Evolutionary conservation across 1,140 invertebrate species (phyloP).

Genomic region (Melanaphis sacchari): DNA sequence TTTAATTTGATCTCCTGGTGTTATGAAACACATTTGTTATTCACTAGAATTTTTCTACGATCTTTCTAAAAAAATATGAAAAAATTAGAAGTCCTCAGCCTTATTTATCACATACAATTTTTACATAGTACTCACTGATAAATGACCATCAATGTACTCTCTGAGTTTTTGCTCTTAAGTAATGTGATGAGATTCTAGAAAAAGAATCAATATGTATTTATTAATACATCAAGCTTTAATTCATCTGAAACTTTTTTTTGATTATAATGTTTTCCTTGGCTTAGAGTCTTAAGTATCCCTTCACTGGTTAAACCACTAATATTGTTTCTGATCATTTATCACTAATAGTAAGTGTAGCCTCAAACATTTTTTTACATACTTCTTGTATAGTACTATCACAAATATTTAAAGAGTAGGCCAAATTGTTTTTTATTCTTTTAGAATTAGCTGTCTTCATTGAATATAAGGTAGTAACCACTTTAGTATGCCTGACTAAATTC

Average conservation of each 20-base stretch:
- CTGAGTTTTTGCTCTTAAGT: constrained; percentile 43
- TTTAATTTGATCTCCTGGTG: too few species aligned
- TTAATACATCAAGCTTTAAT: constrained; percentile 51
- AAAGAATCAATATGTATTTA: constrained; percentile 60
- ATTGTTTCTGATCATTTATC: constrained; percentile 34
- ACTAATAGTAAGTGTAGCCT: constrained; percentile 37
- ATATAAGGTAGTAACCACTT: not conserved
- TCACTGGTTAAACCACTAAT: not conserved
- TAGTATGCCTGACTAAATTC: not conserved
- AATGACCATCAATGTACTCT: constrained; percentile 58
- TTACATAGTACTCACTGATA: constrained; percentile 47
- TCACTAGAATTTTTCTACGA: too few species aligned
- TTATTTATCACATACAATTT: constrained; percentile 51
- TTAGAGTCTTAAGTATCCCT: not conserved
- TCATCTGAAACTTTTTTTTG: constrained; percentile 43
- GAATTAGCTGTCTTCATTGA: not conserved
- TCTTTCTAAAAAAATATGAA: too few species aligned
- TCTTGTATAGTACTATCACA: not conserved
- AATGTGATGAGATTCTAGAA: constrained; percentile 57
- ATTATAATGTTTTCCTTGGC: constrained; percentile 57
- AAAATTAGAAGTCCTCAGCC: too few species aligned
- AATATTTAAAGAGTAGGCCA: constrained; percentile 15
- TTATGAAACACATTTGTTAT: too few species aligned
- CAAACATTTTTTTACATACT: constrained; percentile 50
- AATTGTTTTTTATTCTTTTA: constrained; percentile 13